Conservation (phyloP, 2,113 vertebrate genomes). For the Todiramphus chloris region DNA sequence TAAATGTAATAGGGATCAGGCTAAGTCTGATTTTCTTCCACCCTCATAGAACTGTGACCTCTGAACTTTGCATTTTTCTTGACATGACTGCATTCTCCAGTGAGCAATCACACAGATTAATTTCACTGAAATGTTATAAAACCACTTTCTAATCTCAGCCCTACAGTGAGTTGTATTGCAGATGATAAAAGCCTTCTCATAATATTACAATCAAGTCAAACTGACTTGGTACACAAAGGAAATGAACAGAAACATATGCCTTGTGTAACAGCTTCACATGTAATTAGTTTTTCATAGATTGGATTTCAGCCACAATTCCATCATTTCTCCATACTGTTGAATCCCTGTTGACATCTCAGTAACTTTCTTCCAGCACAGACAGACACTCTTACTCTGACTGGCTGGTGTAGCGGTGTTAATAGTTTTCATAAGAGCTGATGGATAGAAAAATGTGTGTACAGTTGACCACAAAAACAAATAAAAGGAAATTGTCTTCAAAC, state of each 20-base stretch:
- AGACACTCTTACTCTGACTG: background rate
- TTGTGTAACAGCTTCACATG: constrained; percentile 1
- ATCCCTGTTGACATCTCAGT: constrained; percentile 17
- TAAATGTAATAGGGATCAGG: background rate
- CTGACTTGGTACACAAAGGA: constrained; percentile 20
- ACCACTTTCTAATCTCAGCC: background rate
- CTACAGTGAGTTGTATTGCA: background rate
- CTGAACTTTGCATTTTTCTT: background rate
- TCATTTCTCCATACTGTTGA: constrained; percentile 1
- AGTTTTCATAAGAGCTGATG: background rate
- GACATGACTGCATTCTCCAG: background rate
- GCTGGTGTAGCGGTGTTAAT: background rate
- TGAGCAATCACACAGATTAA: background rate
- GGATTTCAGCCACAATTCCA: constrained; percentile 17
- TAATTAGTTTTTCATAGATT: constrained; percentile 6
- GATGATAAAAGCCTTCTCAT: background rate
- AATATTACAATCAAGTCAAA: background rate
- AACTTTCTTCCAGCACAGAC: background rate
- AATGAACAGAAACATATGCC: constrained; percentile 13
- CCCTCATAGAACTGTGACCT: background rate
- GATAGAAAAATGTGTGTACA: background rate
- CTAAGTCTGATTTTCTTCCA: background rate
- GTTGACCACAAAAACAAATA: background rate
- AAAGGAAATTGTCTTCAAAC: background rate
- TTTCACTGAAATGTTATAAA: background rate